Base-by-base conservation (phyloP, 1,140 invertebrate species). In the Drosophila fuyamai region DNA sequence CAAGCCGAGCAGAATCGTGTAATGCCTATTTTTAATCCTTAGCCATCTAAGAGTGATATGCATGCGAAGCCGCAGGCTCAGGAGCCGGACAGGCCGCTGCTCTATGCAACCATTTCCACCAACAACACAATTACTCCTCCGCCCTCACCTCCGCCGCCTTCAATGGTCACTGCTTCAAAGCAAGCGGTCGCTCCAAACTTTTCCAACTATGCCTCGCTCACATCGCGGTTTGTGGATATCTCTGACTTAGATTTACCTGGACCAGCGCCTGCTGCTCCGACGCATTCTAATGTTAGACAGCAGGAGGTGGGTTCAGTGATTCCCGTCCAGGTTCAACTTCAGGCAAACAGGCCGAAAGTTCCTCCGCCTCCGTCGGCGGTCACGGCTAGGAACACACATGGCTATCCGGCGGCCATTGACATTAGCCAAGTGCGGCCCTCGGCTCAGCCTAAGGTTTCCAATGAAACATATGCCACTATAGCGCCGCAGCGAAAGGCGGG, bases 41-140 rank as follows among this genome's bases (percentile, higher is more conserved):
- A 88, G 84, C 84, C 84, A n/a, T 27, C 54, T 1, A 83, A 89
- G 55, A 55, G 71, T 5, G 50, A 82, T 18, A 0, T 18, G 6
- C 44, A 61, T 32, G 18, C 35, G 6, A 54, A 67, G 35, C 40
- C 43, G 8, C 35, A 40, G 38, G 43, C 12, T 13, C 41, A 77
- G 41, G 61, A 76, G 16, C 29, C 55, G 14, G 8, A 23, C 27
- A 32, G 73, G 9, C 60, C 68, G 23, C 59, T 91, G 4, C 61
- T 80, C 4, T 91, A 91, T 53, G 84, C 89, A n/a, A 91, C 89
- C 2, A 82, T 91, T 40, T 91, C 84, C 10, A 80, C 77, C 2
- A 74, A 85, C 38, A 91, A 75, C 43, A 66, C 83, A 27, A 73
- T 79, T 23, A 81, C 71, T 7, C 83, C 88, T 14, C 83, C 81